Conservation (phyloP, 2,797 vertebrate species). For the Diglossa cyanea region DNA sequence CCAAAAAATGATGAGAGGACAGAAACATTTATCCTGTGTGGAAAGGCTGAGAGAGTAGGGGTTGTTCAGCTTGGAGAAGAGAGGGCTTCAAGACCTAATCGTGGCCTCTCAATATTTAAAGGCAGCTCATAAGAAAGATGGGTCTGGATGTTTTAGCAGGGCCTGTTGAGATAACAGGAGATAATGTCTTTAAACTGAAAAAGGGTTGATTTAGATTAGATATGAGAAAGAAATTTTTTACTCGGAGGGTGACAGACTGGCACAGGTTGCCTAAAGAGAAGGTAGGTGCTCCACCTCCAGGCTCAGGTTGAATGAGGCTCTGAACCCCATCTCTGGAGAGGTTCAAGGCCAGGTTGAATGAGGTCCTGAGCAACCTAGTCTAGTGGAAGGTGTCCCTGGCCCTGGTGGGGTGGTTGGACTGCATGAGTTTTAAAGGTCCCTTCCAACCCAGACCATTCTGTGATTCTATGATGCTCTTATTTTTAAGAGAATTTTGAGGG, state of each 20-base stretch:
- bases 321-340: neutral
- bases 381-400: neutral
- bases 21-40: neutral
- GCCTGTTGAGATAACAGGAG: neutral
- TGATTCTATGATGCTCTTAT: neutral
- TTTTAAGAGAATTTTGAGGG: neutral
- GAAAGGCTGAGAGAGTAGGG: neutral
- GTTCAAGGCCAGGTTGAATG: neutral
- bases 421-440: neutral
- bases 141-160: neutral
- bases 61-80: neutral
- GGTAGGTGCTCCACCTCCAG: neutral
- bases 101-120: neutral
- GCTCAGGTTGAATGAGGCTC: neutral
- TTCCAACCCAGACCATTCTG: neutral
- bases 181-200: neutral
- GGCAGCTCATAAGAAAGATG: neutral
- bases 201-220: neutral
- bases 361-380: neutral
- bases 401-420: neutral
- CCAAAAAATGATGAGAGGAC: neutral
- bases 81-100: neutral
- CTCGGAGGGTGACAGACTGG: neutral
- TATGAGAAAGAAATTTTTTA: neutral
- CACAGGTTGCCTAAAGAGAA: neutral